phyloP scores from a whole-genome alignment of 2,797 vertebrate genomes.

The Neopelma chrysocephalum region DNA sequence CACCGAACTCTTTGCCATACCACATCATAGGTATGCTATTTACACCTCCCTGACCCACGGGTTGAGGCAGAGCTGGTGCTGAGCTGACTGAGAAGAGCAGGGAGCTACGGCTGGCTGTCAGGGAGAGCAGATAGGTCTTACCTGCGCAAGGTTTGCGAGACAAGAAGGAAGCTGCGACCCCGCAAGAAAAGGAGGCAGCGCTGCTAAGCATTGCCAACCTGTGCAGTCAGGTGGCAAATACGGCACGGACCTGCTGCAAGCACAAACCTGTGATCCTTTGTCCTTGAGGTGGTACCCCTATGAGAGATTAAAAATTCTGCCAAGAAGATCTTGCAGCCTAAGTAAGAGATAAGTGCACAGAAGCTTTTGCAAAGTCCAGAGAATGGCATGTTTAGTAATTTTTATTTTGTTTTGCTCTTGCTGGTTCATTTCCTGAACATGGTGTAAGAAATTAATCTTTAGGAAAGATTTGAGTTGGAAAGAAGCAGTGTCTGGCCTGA shows the following conservation, averaged over 20 bases:
- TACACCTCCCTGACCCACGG: not conserved
- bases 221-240: not conserved
- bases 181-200: fast-evolving
- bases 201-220: fast-evolving
- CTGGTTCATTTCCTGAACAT: not conserved
- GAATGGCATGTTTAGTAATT: not conserved
- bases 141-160: not conserved
- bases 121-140: not conserved
- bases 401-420: not conserved
- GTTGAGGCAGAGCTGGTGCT: not conserved
- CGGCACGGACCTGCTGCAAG: not conserved
- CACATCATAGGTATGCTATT: not conserved
- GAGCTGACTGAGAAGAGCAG: not conserved
- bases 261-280: not conserved
- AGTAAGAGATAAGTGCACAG: not conserved
- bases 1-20: fast-evolving
- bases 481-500: not conserved
- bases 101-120: not conserved
- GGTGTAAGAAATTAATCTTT: not conserved
- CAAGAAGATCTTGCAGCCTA: not conserved
- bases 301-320: not conserved
- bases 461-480: not conserved
- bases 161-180: not conserved
- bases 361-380: not conserved
- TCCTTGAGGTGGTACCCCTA: not conserved